A percentile compares a stretch with the other conserved stretches of the same genome.
These are phyloP conservation scores for Pseudomyrmex sp. DNA, from an alignment of 1,140 invertebrate species.

Conservation along the genomic window DNA sequence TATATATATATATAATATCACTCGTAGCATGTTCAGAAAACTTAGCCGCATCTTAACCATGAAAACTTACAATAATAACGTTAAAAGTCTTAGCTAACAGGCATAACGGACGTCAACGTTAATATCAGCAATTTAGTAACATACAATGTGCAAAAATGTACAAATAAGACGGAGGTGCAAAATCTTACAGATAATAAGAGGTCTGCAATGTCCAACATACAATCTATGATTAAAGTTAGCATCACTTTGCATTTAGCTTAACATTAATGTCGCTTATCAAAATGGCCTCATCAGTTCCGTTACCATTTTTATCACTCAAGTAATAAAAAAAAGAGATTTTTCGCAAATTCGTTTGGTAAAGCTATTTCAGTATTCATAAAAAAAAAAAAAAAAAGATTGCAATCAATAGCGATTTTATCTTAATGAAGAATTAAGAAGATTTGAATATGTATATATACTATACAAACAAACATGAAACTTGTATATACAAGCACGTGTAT, in stretches of 20 bases:
- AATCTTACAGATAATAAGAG: constrained; percentile 12
- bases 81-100: constrained; percentile 16
- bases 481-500: background rate
- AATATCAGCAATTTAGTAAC: constrained; percentile 43
- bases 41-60: constrained; percentile 2
- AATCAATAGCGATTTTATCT: background rate
- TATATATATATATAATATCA: background rate
- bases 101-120: constrained; percentile 17
- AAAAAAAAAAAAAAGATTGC: background rate
- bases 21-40: constrained; percentile 22
- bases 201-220: background rate
- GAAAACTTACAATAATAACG: constrained; percentile 13
- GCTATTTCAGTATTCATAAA: background rate
- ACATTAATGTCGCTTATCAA: background rate
- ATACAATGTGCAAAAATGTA: constrained; percentile 27
- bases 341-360: no score
- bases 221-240: background rate
- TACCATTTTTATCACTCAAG: background rate
- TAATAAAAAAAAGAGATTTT: background rate
- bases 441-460: background rate
- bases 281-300: background rate
- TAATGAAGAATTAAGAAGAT: constrained; percentile 1
- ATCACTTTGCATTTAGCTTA: constrained; percentile 6
- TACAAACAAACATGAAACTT: background rate
- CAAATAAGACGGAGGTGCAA: constrained; percentile 28